These are phyloP conservation scores for Intellagama lesueurii DNA, from an alignment of 2,797 vertebrate species.

Conservation along the genomic window DNA sequence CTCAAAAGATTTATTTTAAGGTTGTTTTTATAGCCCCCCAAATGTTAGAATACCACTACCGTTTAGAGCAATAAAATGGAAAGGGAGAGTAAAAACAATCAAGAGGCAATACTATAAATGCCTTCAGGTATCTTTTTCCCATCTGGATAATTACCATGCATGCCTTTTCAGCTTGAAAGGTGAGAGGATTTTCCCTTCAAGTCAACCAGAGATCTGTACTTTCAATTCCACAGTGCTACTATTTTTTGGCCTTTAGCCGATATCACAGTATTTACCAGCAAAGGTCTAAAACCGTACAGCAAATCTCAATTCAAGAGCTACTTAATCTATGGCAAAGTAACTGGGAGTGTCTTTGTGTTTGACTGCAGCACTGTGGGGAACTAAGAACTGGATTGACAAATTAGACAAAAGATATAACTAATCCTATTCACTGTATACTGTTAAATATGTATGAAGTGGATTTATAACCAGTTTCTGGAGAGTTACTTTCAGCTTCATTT, in stretches of 20 bases:
- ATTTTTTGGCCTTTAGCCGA: constrained; percentile 67
- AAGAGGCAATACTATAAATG: constrained; percentile 12
- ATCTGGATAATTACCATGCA: constrained; percentile 35
- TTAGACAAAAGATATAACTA: constrained; percentile 73
- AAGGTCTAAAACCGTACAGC: constrained; percentile 71
- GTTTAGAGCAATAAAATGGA: constrained; percentile 46
- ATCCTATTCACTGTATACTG: constrained; percentile 70
- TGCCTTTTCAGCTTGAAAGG: constrained; percentile 32
- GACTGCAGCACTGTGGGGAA: constrained; percentile 67
- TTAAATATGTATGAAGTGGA: constrained; percentile 72
- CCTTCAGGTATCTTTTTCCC: constrained; percentile 37
- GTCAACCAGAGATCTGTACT: constrained; percentile 64
- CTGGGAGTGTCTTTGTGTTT: constrained; percentile 70
- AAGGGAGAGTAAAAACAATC: constrained; percentile 39
- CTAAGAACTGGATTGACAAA: constrained; percentile 70
- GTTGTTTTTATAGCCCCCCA: constrained; percentile 32
- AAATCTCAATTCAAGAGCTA: constrained; percentile 72
- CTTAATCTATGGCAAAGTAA: constrained; percentile 72
- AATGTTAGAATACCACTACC: constrained; percentile 27
- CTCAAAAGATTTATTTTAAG: constrained; percentile 23
- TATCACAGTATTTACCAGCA: constrained; percentile 71
- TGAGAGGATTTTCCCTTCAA: constrained; percentile 64
- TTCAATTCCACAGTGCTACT: constrained; percentile 63
- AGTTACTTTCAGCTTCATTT: constrained; percentile 72
- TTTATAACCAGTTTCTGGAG: constrained; percentile 71